Evolutionary conservation across 37 sponge, comb jelly and placozoan genomes (phyloP), one percentile per base, ranked within the genome.

Genomic region (Ephydatia muelleri): DNA sequence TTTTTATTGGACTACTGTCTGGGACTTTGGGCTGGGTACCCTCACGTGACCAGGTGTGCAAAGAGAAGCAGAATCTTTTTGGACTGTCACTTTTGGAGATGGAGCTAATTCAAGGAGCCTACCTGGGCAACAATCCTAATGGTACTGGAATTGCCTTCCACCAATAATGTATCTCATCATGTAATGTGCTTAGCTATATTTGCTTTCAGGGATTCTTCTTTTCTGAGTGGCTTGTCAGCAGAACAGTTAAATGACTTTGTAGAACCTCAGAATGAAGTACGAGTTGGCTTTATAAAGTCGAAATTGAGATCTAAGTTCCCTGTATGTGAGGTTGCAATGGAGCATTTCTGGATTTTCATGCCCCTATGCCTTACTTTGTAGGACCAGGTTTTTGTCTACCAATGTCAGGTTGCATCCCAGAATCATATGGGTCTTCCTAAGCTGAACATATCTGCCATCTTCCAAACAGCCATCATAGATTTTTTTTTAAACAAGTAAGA

Each of bases 21-120:
- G 72, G 73, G 39, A 36, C 33, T 31, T 25, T 73, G 34, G 83
- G 83, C 12, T 83, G 67, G 38, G 31, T 29, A 1, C 83, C 83
- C 11, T 49, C 65, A 2, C 5, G 38, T 12, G 83, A 83, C n/a
- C 27, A 67, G 75, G 14, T 73, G 0, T 25, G 31, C n/a, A 48
- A 77, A 39, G 27, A 29, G 28, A 34, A 39, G 19, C 14, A 73
- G 6, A 75, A 79, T 47, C 66, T 82, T 30, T 64, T 75, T 16
- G 88, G 88, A 25, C 32, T 82, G 23, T 88, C 88, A 19, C 71
- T 88, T 21, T 72, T 79, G 30, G 88, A 88, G 70, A 81, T 88
- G 72, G 77, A 75, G 66, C 49, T 82, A 13, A 71, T 82, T 2
- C 67, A 74, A 9, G 88, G 70, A 0, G 83, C 71, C 43, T 88